Evolutionary conservation across 2,113 vertebrate genomes (phyloP).

Genomic region (Dasyurus viverrinus): DNA sequence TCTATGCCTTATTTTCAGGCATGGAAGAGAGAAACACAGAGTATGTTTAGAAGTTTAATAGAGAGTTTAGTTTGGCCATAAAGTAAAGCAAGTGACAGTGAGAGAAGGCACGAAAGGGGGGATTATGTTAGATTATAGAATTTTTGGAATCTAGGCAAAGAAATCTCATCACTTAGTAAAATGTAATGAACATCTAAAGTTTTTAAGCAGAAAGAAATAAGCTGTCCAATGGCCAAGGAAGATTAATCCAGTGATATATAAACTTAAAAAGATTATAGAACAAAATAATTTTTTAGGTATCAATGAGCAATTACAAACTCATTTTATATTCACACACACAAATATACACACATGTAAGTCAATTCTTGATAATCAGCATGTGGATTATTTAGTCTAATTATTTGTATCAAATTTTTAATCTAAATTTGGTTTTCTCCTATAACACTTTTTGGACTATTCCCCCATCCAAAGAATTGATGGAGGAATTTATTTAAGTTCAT

Average conservation of each 20-base stretch:
- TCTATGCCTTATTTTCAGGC: neutral
- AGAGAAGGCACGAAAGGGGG: neutral
- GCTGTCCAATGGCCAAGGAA: neutral
- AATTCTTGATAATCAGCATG: neutral
- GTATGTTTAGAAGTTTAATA: neutral
- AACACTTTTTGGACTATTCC: neutral
- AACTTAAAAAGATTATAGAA: neutral
- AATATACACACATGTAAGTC: neutral
- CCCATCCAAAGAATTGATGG: neutral
- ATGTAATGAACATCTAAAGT: neutral
- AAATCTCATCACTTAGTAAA: neutral
- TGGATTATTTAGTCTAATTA: neutral
- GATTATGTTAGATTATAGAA: neutral
- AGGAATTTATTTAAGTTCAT: neutral
- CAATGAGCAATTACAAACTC: neutral
- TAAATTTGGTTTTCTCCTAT: neutral
- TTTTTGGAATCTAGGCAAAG: neutral
- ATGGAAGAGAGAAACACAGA: neutral
- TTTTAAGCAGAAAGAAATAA: neutral
- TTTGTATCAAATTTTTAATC: neutral
- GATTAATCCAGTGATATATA: neutral
- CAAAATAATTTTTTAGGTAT: neutral
- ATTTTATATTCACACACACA: neutral
- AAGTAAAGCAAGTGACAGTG: neutral
- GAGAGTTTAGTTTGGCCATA: neutral